Evolutionary conservation across 2,797 vertebrate genomes (phyloP).

Genomic region (Acipenser transmontanus): DNA sequence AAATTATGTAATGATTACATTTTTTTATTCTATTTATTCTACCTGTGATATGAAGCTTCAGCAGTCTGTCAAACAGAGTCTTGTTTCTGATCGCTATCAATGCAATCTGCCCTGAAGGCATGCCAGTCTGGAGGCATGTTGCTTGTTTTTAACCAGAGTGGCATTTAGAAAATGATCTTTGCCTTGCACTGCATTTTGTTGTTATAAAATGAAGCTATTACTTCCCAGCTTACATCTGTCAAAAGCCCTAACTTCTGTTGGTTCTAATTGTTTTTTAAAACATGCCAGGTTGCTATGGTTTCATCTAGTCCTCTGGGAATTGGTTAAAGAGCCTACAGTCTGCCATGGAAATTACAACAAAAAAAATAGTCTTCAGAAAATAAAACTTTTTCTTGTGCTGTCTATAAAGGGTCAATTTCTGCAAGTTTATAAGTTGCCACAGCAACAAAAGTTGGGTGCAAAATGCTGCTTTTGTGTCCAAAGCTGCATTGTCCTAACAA

Average conservation of each 20-base stretch:
- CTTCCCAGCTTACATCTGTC: conserved; percentile 6
- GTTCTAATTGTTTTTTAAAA: conserved; percentile 16
- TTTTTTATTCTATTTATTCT: not conserved
- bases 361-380: conserved; percentile 29
- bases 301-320: conserved; percentile 37
- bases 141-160: too few species aligned
- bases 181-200: not conserved
- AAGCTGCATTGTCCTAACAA: conserved; percentile 10
- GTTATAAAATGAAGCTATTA: not conserved
- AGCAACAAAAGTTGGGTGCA: conserved; percentile 43
- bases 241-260: conserved; percentile 4
- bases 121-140: not conserved
- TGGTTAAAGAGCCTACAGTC: conserved; percentile 30
- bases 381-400: conserved; percentile 41
- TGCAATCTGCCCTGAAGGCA: conserved; percentile 18
- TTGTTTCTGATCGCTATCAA: not conserved
- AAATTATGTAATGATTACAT: too few species aligned
- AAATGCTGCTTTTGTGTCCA: conserved; percentile 19
- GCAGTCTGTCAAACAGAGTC: not conserved
- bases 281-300: conserved; percentile 42
- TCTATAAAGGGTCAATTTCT: conserved; percentile 37
- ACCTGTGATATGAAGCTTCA: conserved; percentile 4
- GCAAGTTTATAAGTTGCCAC: conserved; percentile 46
- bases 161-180: too few species aligned
- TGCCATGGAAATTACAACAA: conserved; percentile 27